These are phyloP conservation scores for Lissocephala sabroskyi DNA, from an alignment of 2,888 invertebrate genomes.

Conservation along the genomic window DNA sequence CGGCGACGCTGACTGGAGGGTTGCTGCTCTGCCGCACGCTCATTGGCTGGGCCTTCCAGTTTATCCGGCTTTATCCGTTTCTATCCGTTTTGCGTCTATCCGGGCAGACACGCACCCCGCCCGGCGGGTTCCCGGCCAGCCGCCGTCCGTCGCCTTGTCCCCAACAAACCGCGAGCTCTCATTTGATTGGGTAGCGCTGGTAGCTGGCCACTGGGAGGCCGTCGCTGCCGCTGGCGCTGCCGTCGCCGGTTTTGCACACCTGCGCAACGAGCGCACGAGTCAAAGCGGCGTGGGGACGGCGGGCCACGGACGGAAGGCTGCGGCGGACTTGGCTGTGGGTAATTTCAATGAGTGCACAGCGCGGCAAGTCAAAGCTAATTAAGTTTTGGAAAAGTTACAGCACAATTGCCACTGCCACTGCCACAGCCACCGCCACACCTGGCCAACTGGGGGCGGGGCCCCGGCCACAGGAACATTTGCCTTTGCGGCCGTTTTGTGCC, in stretches of 20 bases:
- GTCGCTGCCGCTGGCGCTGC: background rate
- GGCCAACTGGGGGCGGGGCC: no score
- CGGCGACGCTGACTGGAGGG: conserved; percentile 17
- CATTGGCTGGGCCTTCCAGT: conserved; percentile 44
- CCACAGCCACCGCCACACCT: no score
- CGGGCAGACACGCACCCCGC: no score
- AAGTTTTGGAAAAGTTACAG: conserved; percentile 44
- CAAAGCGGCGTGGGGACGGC: background rate
- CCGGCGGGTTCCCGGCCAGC: no score
- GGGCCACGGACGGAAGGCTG: no score
- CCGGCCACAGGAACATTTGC: no score
- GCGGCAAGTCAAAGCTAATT: conserved; percentile 48
- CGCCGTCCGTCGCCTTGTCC: no score
- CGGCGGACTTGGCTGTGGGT: background rate
- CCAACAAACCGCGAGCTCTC: background rate
- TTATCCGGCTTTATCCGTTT: conserved; percentile 32
- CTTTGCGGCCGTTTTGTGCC: no score
- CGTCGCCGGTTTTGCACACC: background rate
- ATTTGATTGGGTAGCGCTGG: conserved; percentile 1
- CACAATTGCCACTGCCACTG: no score
- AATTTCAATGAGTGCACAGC: background rate
- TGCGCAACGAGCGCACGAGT: background rate
- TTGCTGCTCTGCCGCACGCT: conserved; percentile 23
- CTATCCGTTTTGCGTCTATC: no score
- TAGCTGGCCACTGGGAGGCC: background rate